phyloP scores from a whole-genome alignment of 1,140 invertebrate species.

The Scaptomyza pallida region DNA sequence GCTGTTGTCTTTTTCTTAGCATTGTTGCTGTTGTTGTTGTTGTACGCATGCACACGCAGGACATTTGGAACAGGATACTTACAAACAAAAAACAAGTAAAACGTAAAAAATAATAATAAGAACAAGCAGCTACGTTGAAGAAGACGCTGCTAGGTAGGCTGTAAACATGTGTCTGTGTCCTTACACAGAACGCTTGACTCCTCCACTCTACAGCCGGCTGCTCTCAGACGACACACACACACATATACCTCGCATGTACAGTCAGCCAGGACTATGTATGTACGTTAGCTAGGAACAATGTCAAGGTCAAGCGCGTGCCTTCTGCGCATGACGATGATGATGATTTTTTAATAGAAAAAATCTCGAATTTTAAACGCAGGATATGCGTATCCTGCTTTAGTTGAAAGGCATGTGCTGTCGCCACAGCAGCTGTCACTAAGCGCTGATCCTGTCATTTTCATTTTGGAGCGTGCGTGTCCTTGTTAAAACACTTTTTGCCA shows the following conservation, averaged over 20 bases:
- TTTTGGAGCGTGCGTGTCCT: constrained; percentile 70
- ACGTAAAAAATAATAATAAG: constrained; percentile 42
- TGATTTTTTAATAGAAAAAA: constrained; percentile 80
- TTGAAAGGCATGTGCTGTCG: constrained; percentile 63
- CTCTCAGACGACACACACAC: constrained; percentile 1
- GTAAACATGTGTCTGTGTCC: constrained; percentile 29
- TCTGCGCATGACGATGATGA: constrained; percentile 8
- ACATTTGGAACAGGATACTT: constrained; percentile 76
- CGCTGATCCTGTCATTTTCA: constrained; percentile 65
- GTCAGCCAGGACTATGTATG: constrained; percentile 5
- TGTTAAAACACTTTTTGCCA: constrained; percentile 22
- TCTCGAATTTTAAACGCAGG: constrained; percentile 68
- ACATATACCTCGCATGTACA: not conserved
- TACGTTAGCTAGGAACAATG: constrained; percentile 58
- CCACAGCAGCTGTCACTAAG: constrained; percentile 63
- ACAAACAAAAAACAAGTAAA: constrained; percentile 52
- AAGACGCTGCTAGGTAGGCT: constrained; percentile 31
- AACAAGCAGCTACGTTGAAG: constrained; percentile 15
- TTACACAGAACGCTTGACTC: constrained; percentile 34
- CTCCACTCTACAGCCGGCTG: constrained; percentile 34
- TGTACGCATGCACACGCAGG: constrained; percentile 62
- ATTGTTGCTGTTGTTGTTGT: constrained; percentile 51
- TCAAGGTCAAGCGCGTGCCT: constrained; percentile 76
- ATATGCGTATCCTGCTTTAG: constrained; percentile 78
- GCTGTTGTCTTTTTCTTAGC: constrained; percentile 49